A percentile compares a stretch with the other conserved stretches of the same genome.
These are phyloP conservation scores for Characodon lateralis DNA, from an alignment of 2,797 vertebrate species.

Conservation along the genomic window DNA sequence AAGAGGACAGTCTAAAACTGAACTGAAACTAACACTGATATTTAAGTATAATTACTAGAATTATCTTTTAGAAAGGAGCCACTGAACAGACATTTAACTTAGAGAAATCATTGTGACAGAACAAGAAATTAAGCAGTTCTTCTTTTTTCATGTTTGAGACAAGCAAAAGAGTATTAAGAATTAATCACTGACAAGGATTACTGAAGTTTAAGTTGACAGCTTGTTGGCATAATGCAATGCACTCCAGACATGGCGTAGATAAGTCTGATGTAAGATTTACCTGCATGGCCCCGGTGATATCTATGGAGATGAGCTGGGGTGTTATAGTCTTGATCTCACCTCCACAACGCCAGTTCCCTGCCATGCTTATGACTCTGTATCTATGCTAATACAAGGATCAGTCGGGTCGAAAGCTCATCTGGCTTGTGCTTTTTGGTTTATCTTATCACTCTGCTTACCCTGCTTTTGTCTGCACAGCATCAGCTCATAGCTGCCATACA, in stretches of 20 bases:
- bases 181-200: constrained; percentile 63
- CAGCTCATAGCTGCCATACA: constrained; percentile 51
- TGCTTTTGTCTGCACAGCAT: constrained; percentile 44
- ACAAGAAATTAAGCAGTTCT: constrained; percentile 19
- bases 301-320: constrained; percentile 78
- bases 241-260: constrained; percentile 63
- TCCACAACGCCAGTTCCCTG: constrained; percentile 58
- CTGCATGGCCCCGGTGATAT: constrained; percentile 70
- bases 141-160: constrained; percentile 38
- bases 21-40: background rate
- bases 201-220: constrained; percentile 59
- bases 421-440: constrained; percentile 69
- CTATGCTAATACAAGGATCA: constrained; percentile 82
- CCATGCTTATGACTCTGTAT: constrained; percentile 75
- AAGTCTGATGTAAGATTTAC: constrained; percentile 66
- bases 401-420: constrained; percentile 66
- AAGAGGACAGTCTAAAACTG: background rate
- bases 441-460: constrained; percentile 73
- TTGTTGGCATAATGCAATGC: constrained; percentile 59
- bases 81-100: constrained; percentile 7
- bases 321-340: constrained; percentile 66
- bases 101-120: constrained; percentile 39
- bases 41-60: constrained; percentile 14
- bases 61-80: constrained; percentile 18
- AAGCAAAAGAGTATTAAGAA: constrained; percentile 46